Conservation (phyloP, 2,888 invertebrate genomes). For the Meteorus colon region DNA sequence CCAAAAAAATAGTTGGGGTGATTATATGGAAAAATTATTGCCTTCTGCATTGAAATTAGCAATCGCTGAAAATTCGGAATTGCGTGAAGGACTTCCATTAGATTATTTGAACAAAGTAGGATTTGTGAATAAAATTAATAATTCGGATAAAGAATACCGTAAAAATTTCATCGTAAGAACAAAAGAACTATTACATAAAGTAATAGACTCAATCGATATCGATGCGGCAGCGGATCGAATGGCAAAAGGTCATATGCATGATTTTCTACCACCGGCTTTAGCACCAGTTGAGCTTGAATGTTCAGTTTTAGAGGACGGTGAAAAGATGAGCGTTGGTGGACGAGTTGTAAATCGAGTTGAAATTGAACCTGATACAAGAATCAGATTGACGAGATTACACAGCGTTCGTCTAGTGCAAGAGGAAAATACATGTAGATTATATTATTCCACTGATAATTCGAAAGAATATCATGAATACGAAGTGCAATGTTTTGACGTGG, state of each 20-base stretch:
- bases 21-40: slow-evolving; percentile 87
- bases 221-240: slow-evolving; percentile 91
- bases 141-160: slow-evolving; percentile 71
- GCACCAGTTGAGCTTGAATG: slow-evolving; percentile 79
- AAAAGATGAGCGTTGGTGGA: slow-evolving; percentile 79
- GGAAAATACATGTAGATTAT: slow-evolving; percentile 79
- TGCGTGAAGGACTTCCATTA: slow-evolving; percentile 86
- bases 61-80: slow-evolving; percentile 80
- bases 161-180: slow-evolving; percentile 74
- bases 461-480: slow-evolving; percentile 90
- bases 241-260: slow-evolving; percentile 88
- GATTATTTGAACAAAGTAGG: slow-evolving; percentile 87
- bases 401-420: slow-evolving; percentile 79
- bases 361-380: slow-evolving; percentile 79
- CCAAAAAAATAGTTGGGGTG: slow-evolving; percentile 92
- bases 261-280: slow-evolving; percentile 89
- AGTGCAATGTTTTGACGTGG: slow-evolving; percentile 84
- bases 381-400: slow-evolving; percentile 76
- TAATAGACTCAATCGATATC: slow-evolving; percentile 72
- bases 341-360: slow-evolving; percentile 79
- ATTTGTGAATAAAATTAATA: slow-evolving; percentile 75
- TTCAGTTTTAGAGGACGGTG: slow-evolving; percentile 84
- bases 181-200: slow-evolving; percentile 64
- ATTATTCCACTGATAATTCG: slow-evolving; percentile 90
- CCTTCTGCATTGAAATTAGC: slow-evolving; percentile 85